A percentile compares a stretch with the other conserved stretches of the same genome.
Conservation (phyloP, 30 jellyfish, hydroid and myxozoan species). For the Turritopsis dohrnii region DNA sequence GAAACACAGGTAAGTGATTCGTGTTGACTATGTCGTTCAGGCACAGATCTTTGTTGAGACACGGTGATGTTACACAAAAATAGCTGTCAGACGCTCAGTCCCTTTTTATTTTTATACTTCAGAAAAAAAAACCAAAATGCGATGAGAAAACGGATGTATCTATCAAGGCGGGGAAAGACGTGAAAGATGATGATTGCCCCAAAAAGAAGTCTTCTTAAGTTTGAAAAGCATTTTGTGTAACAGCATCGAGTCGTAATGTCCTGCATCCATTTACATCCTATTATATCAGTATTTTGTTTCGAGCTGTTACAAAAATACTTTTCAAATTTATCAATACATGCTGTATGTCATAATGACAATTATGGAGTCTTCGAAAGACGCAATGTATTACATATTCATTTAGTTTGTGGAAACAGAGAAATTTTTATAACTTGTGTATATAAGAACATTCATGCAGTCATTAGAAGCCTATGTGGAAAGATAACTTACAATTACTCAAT, state of each 20-base stretch:
- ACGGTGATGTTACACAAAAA: conserved; percentile 33
- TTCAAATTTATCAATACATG: not conserved
- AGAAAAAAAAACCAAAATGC: conserved; percentile 30
- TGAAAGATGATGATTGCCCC: conserved; percentile 19
- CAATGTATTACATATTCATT: not conserved
- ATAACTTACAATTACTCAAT: not conserved
- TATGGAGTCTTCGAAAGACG: not conserved
- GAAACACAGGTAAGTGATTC: conserved; percentile 77
- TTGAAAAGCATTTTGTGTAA: conserved; percentile 35
- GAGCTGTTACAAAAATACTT: conserved; percentile 28
- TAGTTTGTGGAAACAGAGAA: not conserved
- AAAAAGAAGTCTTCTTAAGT: conserved; percentile 21
- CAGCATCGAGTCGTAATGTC: not conserved
- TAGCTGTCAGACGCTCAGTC: not conserved
- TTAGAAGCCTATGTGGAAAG: not conserved
- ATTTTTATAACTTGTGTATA: not conserved
- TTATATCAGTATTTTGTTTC: conserved; percentile 1
- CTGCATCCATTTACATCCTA: not conserved
- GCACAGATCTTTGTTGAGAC: not conserved
- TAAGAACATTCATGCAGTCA: not conserved
- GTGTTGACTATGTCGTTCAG: not conserved
- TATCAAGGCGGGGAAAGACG: conserved; percentile 36
- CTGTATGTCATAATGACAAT: not conserved
- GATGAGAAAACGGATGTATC: conserved; percentile 32
- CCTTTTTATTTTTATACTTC: conserved; percentile 8